A percentile compares a stretch with the other conserved stretches of the same genome.
These are phyloP conservation scores for Limenitis arthemis DNA, from an alignment of 2,888 invertebrate genomes.

Conservation along the genomic window DNA sequence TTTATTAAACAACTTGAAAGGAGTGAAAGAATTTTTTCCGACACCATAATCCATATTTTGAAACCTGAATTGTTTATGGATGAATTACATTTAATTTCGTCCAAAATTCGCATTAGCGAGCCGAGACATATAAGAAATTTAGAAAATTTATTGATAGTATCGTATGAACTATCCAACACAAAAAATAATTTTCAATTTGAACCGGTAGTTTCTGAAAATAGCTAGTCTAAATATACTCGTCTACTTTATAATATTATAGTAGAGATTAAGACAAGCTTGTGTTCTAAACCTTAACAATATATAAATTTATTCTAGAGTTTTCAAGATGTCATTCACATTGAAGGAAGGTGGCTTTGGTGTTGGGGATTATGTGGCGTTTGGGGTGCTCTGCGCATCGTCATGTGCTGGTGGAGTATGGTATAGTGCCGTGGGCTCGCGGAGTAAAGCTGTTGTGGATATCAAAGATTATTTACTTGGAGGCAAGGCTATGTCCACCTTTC, in stretches of 20 bases:
- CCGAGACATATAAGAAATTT: too few relatives aligned
- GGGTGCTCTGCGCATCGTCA: constrained; percentile 77
- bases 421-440: constrained; percentile 67
- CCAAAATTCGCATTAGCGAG: too few relatives aligned
- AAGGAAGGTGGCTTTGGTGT: constrained; percentile 53
- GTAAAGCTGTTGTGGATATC: constrained; percentile 68
- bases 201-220: too few relatives aligned
- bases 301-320: constrained; percentile 1
- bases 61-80: too few relatives aligned
- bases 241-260: background rate
- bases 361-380: constrained; percentile 78
- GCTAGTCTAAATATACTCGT: background rate
- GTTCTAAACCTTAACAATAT: background rate
- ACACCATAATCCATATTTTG: too few relatives aligned
- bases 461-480: constrained; percentile 85
- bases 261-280: too few relatives aligned
- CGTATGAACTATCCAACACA: too few relatives aligned
- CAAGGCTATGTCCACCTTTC: constrained; percentile 81
- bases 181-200: too few relatives aligned
- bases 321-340: constrained; percentile 54
- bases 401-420: constrained; percentile 85
- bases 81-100: too few relatives aligned
- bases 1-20: too few relatives aligned
- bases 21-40: too few relatives aligned
- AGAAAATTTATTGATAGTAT: too few relatives aligned